Evolutionary conservation across 37 sponge, comb jelly and placozoan species (phyloP), one percentile per base, ranked within the genome.

Genomic region (Lycopodina hypogea): DNA sequence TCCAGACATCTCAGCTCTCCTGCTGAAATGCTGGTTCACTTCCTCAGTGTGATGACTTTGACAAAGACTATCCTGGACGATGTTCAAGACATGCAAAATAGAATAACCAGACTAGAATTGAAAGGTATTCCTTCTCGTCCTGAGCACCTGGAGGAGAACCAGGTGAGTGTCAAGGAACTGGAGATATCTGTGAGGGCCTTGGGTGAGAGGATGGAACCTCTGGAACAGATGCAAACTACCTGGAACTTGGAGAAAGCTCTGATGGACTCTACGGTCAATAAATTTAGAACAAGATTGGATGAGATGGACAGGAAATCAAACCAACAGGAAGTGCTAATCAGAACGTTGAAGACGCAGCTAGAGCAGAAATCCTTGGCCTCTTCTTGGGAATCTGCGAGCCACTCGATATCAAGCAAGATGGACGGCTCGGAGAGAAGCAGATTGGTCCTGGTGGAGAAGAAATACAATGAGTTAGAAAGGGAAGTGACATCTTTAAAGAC

Each of bases 391-490:
- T 8, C 14, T 7, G 22, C 45, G 7, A 3, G 33, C 30, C 26
- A 29, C 68, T 30, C 29, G 19, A 7, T 12, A 45, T 41, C 71
- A 70, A 36, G 71, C 23, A 40, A 19, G 12, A 6, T 28, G 2
- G n/a, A 2, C 17, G 48, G 71, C 33, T 28, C 9, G 4, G 48
- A 41, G 2, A 4, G n/a, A 2, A 14, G 11, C 26, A 50, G 76
- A 3, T 33, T 79, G 60, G 19, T 45, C 40, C 33, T 76, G 72
- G 50, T 80, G 73, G 81, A 91, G 65, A 69, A 81, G 67, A 84
- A 78, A 68, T 24, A 68, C 22, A 65, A 80, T 18, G 88, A 92
- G 0, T 36, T 81, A 33, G 88, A 84, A 63, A 51, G 73, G 45
- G 67, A 80, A 30, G 45, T 48, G 32, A 55, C 78, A 29, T 72